phyloP scores from a whole-genome alignment of 2,888 invertebrate species.

The Entomobrya proxima region DNA sequence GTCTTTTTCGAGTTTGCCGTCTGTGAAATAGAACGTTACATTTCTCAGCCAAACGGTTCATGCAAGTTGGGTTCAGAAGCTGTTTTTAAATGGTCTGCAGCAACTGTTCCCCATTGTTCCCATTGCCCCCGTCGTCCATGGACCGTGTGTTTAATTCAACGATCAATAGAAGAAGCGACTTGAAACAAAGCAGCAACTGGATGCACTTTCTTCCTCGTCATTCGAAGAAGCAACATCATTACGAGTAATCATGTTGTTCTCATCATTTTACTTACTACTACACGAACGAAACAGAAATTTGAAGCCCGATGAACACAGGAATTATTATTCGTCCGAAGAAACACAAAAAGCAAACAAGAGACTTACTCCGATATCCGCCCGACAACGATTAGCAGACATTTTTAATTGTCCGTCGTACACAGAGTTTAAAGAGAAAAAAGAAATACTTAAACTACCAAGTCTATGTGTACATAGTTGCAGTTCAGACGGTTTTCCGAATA shows the following conservation, averaged over 20 bases:
- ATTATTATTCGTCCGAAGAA: slow-evolving; percentile 54
- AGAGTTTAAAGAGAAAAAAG: not conserved
- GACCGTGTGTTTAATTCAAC: slow-evolving; percentile 9
- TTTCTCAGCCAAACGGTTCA: not conserved
- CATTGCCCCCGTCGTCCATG: slow-evolving; percentile 38
- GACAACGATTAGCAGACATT: slow-evolving; percentile 37
- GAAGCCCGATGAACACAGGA: slow-evolving; percentile 47
- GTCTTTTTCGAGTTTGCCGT: not conserved
- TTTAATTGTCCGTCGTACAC: slow-evolving; percentile 4
- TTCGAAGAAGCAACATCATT: slow-evolving; percentile 24
- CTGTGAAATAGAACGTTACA: not conserved
- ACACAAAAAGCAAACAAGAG: slow-evolving; percentile 45
- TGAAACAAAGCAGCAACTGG: slow-evolving; percentile 9
- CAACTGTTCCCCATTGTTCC: slow-evolving; percentile 20
- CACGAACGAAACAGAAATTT: slow-evolving; percentile 60
- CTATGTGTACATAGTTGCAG: slow-evolving; percentile 24
- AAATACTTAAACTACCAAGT: not conserved
- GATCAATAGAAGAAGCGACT: not conserved
- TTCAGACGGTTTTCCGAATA: not conserved
- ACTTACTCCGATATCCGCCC: slow-evolving; percentile 39
- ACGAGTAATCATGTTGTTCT: slow-evolving; percentile 63
- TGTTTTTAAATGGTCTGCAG: slow-evolving; percentile 51
- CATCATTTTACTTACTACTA: slow-evolving; percentile 51
- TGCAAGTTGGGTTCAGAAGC: slow-evolving; percentile 16
- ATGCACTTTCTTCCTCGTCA: slow-evolving; percentile 41